These are phyloP conservation scores for Auanema freiburgensis DNA, from an alignment of 2,888 invertebrate genomes.

Conservation along the genomic window DNA sequence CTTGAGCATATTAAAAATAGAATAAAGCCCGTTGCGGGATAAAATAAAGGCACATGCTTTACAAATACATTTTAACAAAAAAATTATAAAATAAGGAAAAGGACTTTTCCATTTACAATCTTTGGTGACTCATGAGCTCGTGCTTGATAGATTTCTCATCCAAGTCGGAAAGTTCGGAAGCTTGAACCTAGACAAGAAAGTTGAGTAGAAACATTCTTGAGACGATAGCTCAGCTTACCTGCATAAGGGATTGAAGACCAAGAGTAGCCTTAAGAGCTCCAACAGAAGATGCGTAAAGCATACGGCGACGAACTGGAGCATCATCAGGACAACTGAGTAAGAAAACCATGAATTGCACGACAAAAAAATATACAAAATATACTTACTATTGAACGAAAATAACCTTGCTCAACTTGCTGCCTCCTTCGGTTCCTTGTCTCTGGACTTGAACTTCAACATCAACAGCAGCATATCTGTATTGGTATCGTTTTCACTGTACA, in stretches of 20 bases:
- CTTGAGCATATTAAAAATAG: too few species aligned
- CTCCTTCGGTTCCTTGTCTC: constrained; percentile 63
- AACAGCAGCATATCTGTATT: constrained; percentile 61
- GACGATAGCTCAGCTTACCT: constrained; percentile 32
- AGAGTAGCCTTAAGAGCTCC: constrained; percentile 63
- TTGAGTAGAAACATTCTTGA: neutral
- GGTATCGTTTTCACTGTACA: neutral
- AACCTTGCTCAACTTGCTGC: constrained; percentile 61
- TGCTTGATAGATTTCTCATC: constrained; percentile 64
- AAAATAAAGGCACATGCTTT: too few species aligned
- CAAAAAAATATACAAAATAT: neutral
- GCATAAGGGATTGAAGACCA: constrained; percentile 64
- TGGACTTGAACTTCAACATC: constrained; percentile 64
- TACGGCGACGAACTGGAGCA: constrained; percentile 63
- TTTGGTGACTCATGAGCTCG: constrained; percentile 63
- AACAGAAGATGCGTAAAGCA: constrained; percentile 65
- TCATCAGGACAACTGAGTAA: constrained; percentile 63
- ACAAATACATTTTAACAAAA: neutral
- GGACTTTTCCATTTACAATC: too few species aligned
- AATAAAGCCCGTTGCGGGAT: too few species aligned
- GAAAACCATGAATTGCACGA: neutral
- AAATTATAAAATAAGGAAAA: neutral
- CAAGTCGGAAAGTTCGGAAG: constrained; percentile 63
- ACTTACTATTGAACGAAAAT: constrained; percentile 64
- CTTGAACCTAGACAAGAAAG: constrained; percentile 48